phyloP scores from a whole-genome alignment of 2,797 vertebrate species.

The Crocodylus rhombifer region DNA sequence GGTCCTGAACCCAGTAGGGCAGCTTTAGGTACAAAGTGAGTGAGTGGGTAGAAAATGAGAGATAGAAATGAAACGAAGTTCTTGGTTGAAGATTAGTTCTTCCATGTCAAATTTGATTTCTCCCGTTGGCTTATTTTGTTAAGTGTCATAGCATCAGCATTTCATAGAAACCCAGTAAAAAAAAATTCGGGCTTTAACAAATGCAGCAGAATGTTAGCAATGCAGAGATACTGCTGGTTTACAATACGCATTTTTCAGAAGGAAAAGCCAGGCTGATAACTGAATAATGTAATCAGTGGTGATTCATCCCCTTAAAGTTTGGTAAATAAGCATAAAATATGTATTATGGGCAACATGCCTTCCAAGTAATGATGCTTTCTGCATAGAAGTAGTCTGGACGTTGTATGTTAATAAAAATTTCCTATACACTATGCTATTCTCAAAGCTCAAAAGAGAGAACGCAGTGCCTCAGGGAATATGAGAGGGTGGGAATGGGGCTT shows the following conservation, averaged over 20 bases:
- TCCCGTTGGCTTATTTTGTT: neutral
- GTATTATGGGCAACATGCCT: neutral
- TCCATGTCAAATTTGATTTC: neutral
- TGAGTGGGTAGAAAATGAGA: neutral
- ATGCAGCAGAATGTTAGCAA: neutral
- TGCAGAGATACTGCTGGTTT: neutral
- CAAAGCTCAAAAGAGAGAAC: neutral
- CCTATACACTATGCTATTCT: neutral
- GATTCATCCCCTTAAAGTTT: constrained; percentile 35
- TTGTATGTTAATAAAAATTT: constrained; percentile 2
- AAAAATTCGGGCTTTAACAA: neutral
- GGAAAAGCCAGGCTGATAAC: constrained; percentile 16
- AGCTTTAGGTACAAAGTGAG: neutral
- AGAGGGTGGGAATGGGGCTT: neutral
- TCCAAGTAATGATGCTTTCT: neutral
- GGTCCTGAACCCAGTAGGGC: neutral
- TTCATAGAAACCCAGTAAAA: neutral
- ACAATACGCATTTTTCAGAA: neutral
- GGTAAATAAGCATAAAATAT: constrained; percentile 39
- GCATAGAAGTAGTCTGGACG: neutral
- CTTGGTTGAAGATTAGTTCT: neutral
- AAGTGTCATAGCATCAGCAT: neutral
- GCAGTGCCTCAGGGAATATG: neutral
- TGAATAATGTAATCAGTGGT: constrained; percentile 54
- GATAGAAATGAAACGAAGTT: neutral